A percentile compares a stretch with the other conserved stretches of the same genome.
Evolutionary conservation across 1,140 invertebrate species (phyloP).

Genomic region (Papilio helenus): DNA sequence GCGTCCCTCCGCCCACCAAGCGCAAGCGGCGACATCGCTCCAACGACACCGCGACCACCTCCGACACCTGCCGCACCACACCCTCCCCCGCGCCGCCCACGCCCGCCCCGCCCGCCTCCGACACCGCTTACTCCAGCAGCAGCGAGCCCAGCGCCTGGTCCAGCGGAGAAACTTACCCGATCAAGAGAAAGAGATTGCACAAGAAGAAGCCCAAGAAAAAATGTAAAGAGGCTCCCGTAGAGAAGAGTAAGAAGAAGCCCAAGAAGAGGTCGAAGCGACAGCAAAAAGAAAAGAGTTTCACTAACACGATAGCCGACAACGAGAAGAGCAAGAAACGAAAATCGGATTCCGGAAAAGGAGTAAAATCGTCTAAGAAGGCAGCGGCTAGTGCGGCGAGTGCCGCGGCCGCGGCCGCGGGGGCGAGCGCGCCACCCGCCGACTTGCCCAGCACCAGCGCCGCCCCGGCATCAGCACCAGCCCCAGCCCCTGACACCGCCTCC

Average conservation of each 20-base stretch:
- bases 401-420: constrained; percentile 34
- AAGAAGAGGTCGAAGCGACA: constrained; percentile 48
- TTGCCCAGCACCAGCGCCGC: constrained; percentile 58
- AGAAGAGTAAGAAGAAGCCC: constrained; percentile 49
- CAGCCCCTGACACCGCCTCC: constrained; percentile 47
- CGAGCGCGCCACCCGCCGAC: constrained; percentile 39
- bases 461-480: constrained; percentile 36
- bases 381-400: constrained; percentile 32
- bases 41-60: constrained; percentile 39
- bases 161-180: constrained; percentile 35
- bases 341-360: constrained; percentile 66
- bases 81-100: constrained; percentile 39
- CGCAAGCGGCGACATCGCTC: constrained; percentile 38
- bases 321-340: constrained; percentile 59
- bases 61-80: constrained; percentile 42
- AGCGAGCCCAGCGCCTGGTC: constrained; percentile 41
- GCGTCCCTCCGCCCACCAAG: constrained; percentile 49
- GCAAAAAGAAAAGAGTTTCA: constrained; percentile 50
- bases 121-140: constrained; percentile 33
- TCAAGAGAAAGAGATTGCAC: constrained; percentile 32
- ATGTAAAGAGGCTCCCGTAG: constrained; percentile 35
- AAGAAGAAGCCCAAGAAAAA: constrained; percentile 39
- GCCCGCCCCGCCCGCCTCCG: constrained; percentile 26
- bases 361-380: constrained; percentile 62
- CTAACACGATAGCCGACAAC: constrained; percentile 40